Conservation (phyloP, 2,888 invertebrate species). For the Drosophila hawaiiensis region DNA sequence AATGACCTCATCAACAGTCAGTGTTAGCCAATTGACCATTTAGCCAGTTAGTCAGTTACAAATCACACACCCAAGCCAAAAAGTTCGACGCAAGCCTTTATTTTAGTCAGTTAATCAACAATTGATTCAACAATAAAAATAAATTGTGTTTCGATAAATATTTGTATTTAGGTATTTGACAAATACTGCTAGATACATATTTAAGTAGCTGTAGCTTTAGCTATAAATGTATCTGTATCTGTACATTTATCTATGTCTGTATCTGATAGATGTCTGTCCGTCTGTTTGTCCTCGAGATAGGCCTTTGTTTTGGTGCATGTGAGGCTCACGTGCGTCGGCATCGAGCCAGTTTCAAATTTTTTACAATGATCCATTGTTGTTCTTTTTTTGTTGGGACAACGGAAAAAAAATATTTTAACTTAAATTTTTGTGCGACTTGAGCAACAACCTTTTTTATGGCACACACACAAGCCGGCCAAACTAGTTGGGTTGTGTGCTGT, state of each 20-base stretch:
- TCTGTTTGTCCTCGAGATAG: slow-evolving; percentile 62
- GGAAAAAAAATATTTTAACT: slow-evolving; percentile 58
- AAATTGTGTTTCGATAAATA: neutral
- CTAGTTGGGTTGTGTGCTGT: slow-evolving; percentile 57
- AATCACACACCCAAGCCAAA: slow-evolving; percentile 33
- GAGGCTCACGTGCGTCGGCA: slow-evolving; percentile 71
- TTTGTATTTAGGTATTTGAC: neutral
- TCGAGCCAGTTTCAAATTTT: slow-evolving; percentile 51
- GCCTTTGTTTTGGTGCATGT: slow-evolving; percentile 53
- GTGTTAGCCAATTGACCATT: slow-evolving; percentile 5
- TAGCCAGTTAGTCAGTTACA: slow-evolving; percentile 18
- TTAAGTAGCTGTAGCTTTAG: neutral
- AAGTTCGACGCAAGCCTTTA: slow-evolving; percentile 19
- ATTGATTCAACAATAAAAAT: slow-evolving; percentile 61
- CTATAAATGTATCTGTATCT: neutral
- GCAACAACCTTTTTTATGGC: slow-evolving; percentile 73
- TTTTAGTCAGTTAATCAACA: slow-evolving; percentile 61
- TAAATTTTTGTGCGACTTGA: slow-evolving; percentile 71
- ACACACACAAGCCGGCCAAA: slow-evolving; percentile 46
- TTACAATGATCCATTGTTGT: slow-evolving; percentile 63
- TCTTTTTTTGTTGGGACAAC: slow-evolving; percentile 32
- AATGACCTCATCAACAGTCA: slow-evolving; percentile 48
- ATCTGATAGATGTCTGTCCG: slow-evolving; percentile 17
- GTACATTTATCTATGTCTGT: slow-evolving; percentile 11
- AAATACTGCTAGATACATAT: neutral